phyloP scores from a whole-genome alignment of 1,140 invertebrate genomes.

The Stratiolaelaps scimitus region DNA sequence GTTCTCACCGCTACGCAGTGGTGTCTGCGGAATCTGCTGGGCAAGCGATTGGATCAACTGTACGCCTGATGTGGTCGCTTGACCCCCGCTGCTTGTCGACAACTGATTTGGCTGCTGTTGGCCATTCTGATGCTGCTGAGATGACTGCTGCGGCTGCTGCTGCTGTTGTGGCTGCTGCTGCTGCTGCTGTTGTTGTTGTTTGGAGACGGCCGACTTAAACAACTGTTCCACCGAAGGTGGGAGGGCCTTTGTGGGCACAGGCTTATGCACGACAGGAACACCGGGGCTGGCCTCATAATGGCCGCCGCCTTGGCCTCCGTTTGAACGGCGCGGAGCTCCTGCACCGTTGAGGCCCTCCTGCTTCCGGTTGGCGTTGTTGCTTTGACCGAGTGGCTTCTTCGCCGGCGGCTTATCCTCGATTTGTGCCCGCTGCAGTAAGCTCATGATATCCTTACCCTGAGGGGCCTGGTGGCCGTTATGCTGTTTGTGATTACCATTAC shows the following conservation, averaged over 20 bases:
- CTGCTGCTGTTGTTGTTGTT: not conserved
- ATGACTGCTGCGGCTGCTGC: not conserved
- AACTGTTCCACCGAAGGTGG: slow-evolving; percentile 24
- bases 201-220: not conserved
- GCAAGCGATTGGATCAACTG: too few species aligned
- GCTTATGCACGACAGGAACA: slow-evolving; percentile 24
- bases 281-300: not conserved
- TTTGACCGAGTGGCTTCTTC: not conserved
- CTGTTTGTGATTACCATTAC: not conserved
- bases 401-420: not conserved
- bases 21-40: not conserved
- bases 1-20: not conserved
- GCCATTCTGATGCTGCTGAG: not conserved
- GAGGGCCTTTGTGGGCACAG: slow-evolving; percentile 25
- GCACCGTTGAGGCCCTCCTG: not conserved
- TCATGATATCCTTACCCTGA: not conserved
- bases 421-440: too few species aligned
- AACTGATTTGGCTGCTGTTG: not conserved
- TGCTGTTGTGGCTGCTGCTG: slow-evolving; percentile 10
- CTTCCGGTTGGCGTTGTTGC: slow-evolving; percentile 11
- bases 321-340: not conserved
- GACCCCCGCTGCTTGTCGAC: not conserved
- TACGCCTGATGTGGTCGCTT: not conserved
- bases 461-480: not conserved
- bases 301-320: slow-evolving; percentile 1